Percentiles rank a stretch among this genome's conserved stretches.
Conservation (phyloP, 2,888 invertebrate genomes). For the Chrysodeixis includens region DNA sequence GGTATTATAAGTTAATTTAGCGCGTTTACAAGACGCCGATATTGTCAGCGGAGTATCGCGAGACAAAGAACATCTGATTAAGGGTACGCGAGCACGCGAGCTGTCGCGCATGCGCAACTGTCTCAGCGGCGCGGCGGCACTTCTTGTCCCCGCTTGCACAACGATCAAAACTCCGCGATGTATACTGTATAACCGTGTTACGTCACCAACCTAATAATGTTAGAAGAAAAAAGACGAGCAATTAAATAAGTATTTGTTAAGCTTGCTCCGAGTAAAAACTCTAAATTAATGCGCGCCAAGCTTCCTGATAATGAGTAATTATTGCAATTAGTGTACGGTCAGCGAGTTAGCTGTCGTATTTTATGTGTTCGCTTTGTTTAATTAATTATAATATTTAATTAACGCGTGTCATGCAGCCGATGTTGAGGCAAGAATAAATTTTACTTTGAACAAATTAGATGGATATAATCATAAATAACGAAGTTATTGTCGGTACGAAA, state of each 20-base stretch:
- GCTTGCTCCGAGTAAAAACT: conserved; percentile 80
- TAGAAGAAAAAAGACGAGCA: conserved; percentile 82
- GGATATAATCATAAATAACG: conserved; percentile 23
- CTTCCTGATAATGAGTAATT: conserved; percentile 88
- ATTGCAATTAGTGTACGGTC: conserved; percentile 85
- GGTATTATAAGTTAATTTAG: conserved; percentile 53
- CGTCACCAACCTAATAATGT: conserved; percentile 78
- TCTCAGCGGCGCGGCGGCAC: no score
- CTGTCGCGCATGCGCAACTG: conserved; percentile 62
- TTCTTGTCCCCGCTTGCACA: conserved; percentile 71
- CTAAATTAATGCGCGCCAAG: conserved; percentile 82
- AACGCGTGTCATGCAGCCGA: conserved; percentile 50
- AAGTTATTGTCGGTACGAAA: not conserved
- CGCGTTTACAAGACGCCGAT: conserved; percentile 44
- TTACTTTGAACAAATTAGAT: conserved; percentile 37
- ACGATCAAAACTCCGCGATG: conserved; percentile 79
- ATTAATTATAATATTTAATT: conserved; percentile 62
- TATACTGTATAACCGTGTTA: conserved; percentile 71
- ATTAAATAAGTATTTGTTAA: conserved; percentile 87
- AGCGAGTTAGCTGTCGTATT: conserved; percentile 69
- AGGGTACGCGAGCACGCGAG: conserved; percentile 70
- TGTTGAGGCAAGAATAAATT: conserved; percentile 33
- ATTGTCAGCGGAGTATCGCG: conserved; percentile 56
- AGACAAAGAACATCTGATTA: conserved; percentile 72
- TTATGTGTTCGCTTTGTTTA: conserved; percentile 65